Percentiles rank a stretch among this genome's conserved stretches.
Conservation (phyloP, 1,140 invertebrate genomes). For the Drosophila leontia region DNA sequence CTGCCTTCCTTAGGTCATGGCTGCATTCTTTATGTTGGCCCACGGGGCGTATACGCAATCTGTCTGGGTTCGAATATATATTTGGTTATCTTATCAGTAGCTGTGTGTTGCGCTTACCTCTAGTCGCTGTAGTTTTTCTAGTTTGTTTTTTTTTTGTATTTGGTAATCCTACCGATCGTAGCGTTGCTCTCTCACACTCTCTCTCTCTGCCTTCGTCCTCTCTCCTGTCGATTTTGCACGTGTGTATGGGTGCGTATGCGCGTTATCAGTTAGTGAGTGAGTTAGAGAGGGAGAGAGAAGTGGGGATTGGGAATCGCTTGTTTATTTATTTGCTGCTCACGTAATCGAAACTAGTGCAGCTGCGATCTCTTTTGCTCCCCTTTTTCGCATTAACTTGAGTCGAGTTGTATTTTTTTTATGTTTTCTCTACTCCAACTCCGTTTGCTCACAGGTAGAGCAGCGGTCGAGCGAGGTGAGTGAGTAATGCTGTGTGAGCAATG, state of each 20-base stretch:
- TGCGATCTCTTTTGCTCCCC: constrained; percentile 27
- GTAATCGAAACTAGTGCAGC: constrained; percentile 48
- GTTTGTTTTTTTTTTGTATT: constrained; percentile 12
- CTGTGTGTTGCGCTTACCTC: constrained; percentile 25
- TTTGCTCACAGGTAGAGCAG: constrained; percentile 22
- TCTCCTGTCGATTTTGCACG: constrained; percentile 1
- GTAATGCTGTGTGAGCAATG: constrained; percentile 58
- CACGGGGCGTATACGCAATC: constrained; percentile 36
- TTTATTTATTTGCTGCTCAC: constrained; percentile 51
- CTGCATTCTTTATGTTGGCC: constrained; percentile 5
- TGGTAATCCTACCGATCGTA: constrained; percentile 33
- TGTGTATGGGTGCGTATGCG: not conserved
- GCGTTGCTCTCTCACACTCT: constrained; percentile 6
- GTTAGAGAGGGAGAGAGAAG: not conserved
- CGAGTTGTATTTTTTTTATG: not conserved
- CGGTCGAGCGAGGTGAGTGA: constrained; percentile 30
- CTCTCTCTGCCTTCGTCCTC: not conserved
- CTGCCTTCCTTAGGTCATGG: constrained; percentile 18
- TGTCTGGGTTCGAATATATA: constrained; percentile 19
- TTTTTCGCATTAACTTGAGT: not conserved
- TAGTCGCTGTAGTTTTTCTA: constrained; percentile 2
- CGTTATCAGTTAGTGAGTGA: constrained; percentile 27
- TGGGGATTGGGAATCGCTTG: constrained; percentile 26
- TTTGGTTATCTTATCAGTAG: constrained; percentile 41
- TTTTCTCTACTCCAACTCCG: not conserved